Percentiles rank a stretch among this genome's conserved stretches.
phyloP scores from a whole-genome alignment of 2,888 invertebrate species.

The Keiferia lycopersicella region DNA sequence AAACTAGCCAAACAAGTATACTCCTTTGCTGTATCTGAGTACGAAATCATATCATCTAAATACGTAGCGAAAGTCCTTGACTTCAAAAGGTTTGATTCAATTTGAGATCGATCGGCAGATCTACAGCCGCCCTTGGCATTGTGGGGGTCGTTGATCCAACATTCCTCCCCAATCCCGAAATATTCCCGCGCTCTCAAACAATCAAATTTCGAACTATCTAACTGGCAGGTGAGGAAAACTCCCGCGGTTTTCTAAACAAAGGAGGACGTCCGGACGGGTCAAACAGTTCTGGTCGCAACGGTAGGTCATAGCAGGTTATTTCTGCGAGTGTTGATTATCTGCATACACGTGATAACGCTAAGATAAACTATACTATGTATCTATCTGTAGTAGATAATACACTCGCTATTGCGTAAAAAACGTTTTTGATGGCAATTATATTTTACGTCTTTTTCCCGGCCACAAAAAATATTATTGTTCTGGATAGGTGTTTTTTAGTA shows the following conservation, averaged over 20 bases:
- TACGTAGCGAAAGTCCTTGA: not conserved
- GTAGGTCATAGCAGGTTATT: slow-evolving; percentile 21
- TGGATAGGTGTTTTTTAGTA: too few relatives aligned
- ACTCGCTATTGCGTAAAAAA: not conserved
- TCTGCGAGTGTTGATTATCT: slow-evolving; percentile 21
- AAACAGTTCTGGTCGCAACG: not conserved
- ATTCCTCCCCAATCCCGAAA: not conserved
- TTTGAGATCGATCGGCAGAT: not conserved
- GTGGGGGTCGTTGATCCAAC: not conserved
- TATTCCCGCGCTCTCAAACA: not conserved
- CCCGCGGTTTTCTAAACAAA: not conserved
- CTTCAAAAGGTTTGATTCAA: not conserved
- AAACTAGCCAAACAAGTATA: too few relatives aligned
- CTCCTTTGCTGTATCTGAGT: too few relatives aligned
- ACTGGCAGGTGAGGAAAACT: not conserved
- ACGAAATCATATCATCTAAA: not conserved
- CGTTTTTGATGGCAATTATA: not conserved
- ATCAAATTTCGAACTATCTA: not conserved
- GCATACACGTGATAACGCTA: slow-evolving; percentile 17
- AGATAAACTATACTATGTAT: slow-evolving; percentile 10
- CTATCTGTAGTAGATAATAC: not conserved
- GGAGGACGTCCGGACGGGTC: not conserved
- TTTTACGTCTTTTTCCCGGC: not conserved
- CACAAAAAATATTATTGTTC: too few relatives aligned
- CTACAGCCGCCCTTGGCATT: slow-evolving; percentile 5